Conservation (phyloP, 1,140 invertebrate species). For the Aphaenogaster ashmeadi region DNA sequence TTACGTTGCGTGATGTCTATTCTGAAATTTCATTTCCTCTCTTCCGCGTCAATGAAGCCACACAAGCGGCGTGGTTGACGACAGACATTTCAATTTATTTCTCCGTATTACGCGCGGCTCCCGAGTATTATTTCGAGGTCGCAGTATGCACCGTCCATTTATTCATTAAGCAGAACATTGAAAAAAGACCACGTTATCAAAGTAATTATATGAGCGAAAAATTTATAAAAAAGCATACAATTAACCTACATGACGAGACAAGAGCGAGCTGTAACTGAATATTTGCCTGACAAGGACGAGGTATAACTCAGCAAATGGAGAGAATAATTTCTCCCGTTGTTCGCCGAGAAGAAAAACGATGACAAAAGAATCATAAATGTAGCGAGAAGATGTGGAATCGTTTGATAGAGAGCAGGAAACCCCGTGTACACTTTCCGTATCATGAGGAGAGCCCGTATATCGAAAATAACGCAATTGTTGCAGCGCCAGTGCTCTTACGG, state of each 20-base stretch:
- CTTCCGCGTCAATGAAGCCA: slow-evolving; percentile 22
- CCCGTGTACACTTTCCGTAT: slow-evolving; percentile 16
- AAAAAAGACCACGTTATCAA: not conserved
- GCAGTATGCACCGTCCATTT: slow-evolving; percentile 2
- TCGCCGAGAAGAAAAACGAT: slow-evolving; percentile 1
- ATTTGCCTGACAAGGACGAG: not conserved
- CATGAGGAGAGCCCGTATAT: not conserved
- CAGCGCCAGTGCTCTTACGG: slow-evolving; percentile 12
- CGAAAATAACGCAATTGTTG: slow-evolving; percentile 46
- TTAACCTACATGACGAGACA: not conserved
- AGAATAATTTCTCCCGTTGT: slow-evolving; percentile 25
- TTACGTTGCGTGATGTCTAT: slow-evolving; percentile 10
- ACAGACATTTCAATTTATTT: slow-evolving; percentile 54
- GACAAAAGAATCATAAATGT: slow-evolving; percentile 44
- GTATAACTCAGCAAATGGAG: slow-evolving; percentile 16
- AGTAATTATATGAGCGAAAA: slow-evolving; percentile 20
- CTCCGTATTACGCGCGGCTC: slow-evolving; percentile 8
- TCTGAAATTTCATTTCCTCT: slow-evolving; percentile 44
- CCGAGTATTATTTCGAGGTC: slow-evolving; percentile 32
- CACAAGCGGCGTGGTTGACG: not conserved
- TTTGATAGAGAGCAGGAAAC: slow-evolving; percentile 31
- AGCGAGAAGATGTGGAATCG: slow-evolving; percentile 17
- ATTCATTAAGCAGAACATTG: slow-evolving; percentile 51
- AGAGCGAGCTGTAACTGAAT: not conserved
- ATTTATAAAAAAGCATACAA: slow-evolving; percentile 19